Percentiles rank a stretch among this genome's conserved stretches.
phyloP scores from a whole-genome alignment of 2,797 vertebrate genomes.

The Gadopsis bispinosus region DNA sequence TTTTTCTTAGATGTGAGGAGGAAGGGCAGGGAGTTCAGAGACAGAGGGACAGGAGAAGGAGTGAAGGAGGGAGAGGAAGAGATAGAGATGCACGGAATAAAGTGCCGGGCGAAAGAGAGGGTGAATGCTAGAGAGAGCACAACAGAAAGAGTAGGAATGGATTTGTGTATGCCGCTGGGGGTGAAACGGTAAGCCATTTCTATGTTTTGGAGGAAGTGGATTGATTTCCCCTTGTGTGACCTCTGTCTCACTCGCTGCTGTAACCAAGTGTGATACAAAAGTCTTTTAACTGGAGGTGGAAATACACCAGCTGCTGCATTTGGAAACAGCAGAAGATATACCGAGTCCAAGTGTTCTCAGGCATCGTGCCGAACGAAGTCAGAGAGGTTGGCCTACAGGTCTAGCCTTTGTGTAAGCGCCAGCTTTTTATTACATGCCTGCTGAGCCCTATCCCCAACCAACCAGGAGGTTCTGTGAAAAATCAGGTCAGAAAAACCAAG shows the following conservation, averaged over 20 bases:
- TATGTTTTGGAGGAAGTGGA: conserved; percentile 78
- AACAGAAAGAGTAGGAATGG: conserved; percentile 53
- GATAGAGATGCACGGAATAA: background rate
- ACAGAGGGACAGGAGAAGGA: conserved; percentile 39
- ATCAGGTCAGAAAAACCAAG: background rate
- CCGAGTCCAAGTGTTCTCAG: conserved; percentile 50
- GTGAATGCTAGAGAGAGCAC: conserved; percentile 23
- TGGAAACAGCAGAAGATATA: conserved; percentile 42
- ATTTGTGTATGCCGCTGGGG: conserved; percentile 71
- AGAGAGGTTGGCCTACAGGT: conserved; percentile 36
- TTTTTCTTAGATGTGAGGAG: conserved; percentile 69
- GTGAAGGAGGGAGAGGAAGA: conserved; percentile 26
- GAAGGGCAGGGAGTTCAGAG: conserved; percentile 62
- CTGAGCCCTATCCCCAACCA: conserved; percentile 1
- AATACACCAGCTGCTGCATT: conserved; percentile 56
- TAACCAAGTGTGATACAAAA: conserved; percentile 72
- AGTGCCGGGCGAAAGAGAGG: conserved; percentile 6
- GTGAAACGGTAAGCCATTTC: conserved; percentile 77
- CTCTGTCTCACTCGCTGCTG: conserved; percentile 69
- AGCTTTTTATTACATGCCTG: conserved; percentile 34
- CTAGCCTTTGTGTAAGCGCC: conserved; percentile 23
- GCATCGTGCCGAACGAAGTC: conserved; percentile 42
- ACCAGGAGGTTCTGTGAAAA: background rate
- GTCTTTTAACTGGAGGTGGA: conserved; percentile 73
- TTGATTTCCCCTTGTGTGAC: conserved; percentile 79